A percentile compares a stretch with the other conserved stretches of the same genome.
phyloP scores from a whole-genome alignment of 1,140 invertebrate genomes.

The Eubasilissa regina region DNA sequence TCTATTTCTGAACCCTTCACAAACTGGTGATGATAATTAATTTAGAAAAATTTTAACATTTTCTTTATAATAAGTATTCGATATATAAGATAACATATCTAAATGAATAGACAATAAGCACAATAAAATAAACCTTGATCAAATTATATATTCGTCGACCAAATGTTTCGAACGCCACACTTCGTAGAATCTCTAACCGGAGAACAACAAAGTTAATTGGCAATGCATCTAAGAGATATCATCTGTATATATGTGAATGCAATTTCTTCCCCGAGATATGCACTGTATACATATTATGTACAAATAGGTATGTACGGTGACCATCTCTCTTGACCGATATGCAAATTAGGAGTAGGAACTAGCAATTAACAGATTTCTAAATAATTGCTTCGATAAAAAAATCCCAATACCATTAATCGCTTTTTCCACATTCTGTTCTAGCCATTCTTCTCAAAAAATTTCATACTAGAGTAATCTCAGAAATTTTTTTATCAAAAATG shows the following conservation, averaged over 20 bases:
- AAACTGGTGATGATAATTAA: no score
- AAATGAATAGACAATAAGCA: no score
- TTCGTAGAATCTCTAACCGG: constrained; percentile 8
- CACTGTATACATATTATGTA: constrained; percentile 1
- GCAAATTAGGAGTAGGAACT: constrained; percentile 1
- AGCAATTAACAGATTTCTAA: constrained; percentile 15
- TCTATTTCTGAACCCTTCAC: no score
- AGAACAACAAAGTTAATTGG: constrained; percentile 48
- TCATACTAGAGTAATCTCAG: no score
- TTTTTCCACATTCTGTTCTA: no score
- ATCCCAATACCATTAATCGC: no score
- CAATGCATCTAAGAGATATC: constrained; percentile 51
- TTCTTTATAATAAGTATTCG: no score
- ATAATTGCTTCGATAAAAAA: background rate
- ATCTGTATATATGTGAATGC: constrained; percentile 41
- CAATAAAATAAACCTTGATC: background rate
- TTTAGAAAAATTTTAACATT: no score
- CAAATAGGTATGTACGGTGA: background rate
- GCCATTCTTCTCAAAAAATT: no score
- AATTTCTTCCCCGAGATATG: constrained; percentile 33
- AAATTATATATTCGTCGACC: background rate
- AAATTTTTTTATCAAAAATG: no score
- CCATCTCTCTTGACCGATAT: constrained; percentile 31
- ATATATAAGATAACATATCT: no score
- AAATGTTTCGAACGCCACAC: constrained; percentile 4